Evolutionary conservation across 53 echinoderm and acorn worm species (phyloP).

Genomic region (Arbacia lixula): DNA sequence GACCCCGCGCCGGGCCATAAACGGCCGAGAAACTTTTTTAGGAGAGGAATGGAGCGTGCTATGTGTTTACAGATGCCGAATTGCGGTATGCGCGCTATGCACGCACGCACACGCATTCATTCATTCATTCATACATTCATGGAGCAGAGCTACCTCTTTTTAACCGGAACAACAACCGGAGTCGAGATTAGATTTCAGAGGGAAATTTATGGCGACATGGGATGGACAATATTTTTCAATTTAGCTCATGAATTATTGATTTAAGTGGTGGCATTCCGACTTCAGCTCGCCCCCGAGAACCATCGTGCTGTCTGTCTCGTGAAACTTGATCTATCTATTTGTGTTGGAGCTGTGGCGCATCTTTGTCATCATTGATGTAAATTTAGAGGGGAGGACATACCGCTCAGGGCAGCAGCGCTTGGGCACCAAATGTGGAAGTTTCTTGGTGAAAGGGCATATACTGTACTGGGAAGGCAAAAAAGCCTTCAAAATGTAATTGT

Average conservation of each 20-base stretch:
- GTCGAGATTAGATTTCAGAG: neutral
- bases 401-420: too few species aligned
- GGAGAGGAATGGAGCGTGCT: slow-evolving; percentile 16
- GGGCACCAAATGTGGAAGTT: too few species aligned
- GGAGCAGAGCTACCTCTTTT: neutral
- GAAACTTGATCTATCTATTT: slow-evolving; percentile 21
- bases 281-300: neutral
- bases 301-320: slow-evolving; percentile 21
- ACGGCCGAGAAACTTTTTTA: slow-evolving; percentile 8
- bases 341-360: neutral
- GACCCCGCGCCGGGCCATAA: too few species aligned
- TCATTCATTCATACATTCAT: slow-evolving; percentile 12
- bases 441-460: too few species aligned
- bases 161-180: slow-evolving; percentile 16
- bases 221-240: slow-evolving; percentile 7
- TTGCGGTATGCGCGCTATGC: neutral
- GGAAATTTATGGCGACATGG: slow-evolving; percentile 12
- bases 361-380: too few species aligned
- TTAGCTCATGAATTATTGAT: slow-evolving; percentile 22
- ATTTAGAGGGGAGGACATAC: too few species aligned
- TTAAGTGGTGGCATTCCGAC: slow-evolving; percentile 5
- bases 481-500: too few species aligned
- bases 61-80: slow-evolving; percentile 28
- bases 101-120: too few species aligned
- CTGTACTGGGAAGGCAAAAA: too few species aligned